These are phyloP conservation scores for Nysson spinosus DNA, from an alignment of 2,888 invertebrate genomes.

Conservation along the genomic window DNA sequence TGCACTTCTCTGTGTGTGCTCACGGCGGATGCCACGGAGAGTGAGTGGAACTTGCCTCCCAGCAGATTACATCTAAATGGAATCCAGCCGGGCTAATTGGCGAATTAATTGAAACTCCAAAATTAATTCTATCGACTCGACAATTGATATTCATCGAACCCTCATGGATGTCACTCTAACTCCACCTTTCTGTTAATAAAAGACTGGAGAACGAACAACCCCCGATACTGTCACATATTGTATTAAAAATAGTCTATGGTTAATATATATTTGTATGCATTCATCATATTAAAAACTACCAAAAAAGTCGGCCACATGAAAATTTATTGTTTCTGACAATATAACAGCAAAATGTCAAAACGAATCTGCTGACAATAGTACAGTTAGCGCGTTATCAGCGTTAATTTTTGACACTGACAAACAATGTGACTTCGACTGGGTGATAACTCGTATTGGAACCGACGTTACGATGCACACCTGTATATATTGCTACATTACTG, in stretches of 20 bases:
- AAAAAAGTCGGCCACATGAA: no score
- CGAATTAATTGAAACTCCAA: conserved; percentile 66
- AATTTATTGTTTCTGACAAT: conserved; percentile 35
- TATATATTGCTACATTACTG: conserved; percentile 23
- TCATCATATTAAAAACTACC: no score
- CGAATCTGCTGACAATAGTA: conserved; percentile 31
- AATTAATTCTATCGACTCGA: conserved; percentile 59
- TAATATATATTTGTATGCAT: no score
- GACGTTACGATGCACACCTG: conserved; percentile 56
- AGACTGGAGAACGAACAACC: no score
- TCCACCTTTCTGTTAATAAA: no score
- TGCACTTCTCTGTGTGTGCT: conserved; percentile 45
- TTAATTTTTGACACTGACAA: conserved; percentile 35
- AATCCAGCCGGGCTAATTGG: conserved; percentile 62
- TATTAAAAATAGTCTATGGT: no score
- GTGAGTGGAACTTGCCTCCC: conserved; percentile 51
- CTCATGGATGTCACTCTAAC: no score
- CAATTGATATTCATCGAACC: conserved; percentile 57
- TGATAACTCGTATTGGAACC: conserved; percentile 56
- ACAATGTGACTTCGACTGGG: conserved; percentile 42
- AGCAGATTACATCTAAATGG: conserved; percentile 67
- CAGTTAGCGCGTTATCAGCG: conserved; percentile 45
- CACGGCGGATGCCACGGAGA: conserved; percentile 43
- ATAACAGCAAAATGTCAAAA: conserved; percentile 31
- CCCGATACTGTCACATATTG: no score